Evolutionary conservation across 2,113 vertebrate species (phyloP).

Genomic region (Sceloporus tristichus): DNA sequence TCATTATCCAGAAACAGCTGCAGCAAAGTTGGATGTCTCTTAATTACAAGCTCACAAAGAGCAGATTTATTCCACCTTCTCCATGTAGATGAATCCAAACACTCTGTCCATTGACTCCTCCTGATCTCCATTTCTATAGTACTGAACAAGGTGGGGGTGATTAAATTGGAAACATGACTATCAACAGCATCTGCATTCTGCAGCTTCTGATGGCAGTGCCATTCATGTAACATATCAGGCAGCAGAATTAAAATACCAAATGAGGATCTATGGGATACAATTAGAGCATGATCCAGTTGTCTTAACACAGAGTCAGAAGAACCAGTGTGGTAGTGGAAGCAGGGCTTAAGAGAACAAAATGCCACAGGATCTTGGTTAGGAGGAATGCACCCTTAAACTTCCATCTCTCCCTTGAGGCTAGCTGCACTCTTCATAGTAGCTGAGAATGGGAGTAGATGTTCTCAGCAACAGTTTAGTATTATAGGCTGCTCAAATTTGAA

Average conservation of each 20-base stretch:
- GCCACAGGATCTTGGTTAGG: too few relatives aligned
- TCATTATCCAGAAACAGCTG: constrained; percentile 1
- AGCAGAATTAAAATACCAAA: not conserved
- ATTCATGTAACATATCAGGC: not conserved
- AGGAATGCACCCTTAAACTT: too few relatives aligned
- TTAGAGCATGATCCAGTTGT: too few relatives aligned
- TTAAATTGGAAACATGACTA: not conserved
- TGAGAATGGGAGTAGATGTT: too few relatives aligned
- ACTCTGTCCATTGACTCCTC: not conserved
- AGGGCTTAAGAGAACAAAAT: too few relatives aligned
- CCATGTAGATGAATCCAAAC: not conserved
- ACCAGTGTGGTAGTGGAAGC: too few relatives aligned
- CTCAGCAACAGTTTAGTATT: too few relatives aligned
- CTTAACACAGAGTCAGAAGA: too few relatives aligned
- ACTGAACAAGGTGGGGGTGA: not conserved
- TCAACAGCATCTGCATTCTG: not conserved
- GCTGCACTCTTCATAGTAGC: too few relatives aligned
- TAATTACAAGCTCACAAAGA: not conserved
- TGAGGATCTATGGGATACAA: too few relatives aligned
- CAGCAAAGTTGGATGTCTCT: not conserved
- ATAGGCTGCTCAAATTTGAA: too few relatives aligned
- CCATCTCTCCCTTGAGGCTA: too few relatives aligned
- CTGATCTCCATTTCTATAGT: not conserved
- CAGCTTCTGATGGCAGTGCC: not conserved
- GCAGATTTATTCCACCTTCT: not conserved